Conservation (phyloP, 2,888 invertebrate genomes). For the Luperina testacea region DNA sequence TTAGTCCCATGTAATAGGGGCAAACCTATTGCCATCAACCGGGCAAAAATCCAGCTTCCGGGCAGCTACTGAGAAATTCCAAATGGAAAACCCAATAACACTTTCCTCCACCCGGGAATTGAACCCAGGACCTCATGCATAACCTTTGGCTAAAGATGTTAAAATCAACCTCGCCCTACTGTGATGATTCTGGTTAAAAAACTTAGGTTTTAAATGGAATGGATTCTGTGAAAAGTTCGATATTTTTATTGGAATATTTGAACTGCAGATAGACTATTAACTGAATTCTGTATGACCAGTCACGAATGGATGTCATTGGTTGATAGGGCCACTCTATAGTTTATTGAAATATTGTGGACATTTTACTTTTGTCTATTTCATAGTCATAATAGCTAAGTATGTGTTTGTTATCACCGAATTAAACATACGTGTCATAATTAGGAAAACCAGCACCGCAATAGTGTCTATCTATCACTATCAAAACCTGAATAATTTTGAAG, state of each 20-base stretch:
- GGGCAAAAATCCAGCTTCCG: no score
- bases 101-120: no score
- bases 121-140: no score
- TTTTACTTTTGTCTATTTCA: neutral
- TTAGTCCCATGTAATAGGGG: no score
- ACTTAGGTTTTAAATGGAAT: neutral
- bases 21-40: neutral
- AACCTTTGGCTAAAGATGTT: neutral
- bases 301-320: conserved; percentile 59
- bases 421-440: neutral
- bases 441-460: neutral
- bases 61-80: no score
- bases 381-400: neutral
- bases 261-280: conserved; percentile 60
- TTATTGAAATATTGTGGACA: conserved; percentile 1
- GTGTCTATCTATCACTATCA: no score
- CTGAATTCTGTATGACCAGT: conserved; percentile 67
- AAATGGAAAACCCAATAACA: no score
- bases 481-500: no score
- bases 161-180: no score
- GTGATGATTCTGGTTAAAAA: neutral
- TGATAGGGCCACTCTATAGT: conserved; percentile 8
- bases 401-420: neutral
- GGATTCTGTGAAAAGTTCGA: conserved; percentile 11
- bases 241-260: conserved; percentile 48